Evolutionary conservation across 2,113 vertebrate species (phyloP).

Genomic region (Dolichallabes microphthalmus): DNA sequence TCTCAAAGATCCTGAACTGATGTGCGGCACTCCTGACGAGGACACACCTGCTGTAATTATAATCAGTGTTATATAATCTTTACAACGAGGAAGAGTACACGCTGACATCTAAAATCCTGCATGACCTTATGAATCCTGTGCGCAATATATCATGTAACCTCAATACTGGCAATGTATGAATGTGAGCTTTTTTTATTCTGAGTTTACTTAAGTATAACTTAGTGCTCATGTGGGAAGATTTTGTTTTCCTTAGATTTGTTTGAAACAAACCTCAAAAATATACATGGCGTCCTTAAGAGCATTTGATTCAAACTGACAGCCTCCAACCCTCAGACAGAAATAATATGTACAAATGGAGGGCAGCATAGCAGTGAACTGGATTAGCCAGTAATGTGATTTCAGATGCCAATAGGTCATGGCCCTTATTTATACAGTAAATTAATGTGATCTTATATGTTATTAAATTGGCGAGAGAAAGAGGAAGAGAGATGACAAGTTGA

Average conservation of each 20-base stretch:
- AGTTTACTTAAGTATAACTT: conserved; percentile 47
- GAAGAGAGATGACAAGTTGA: conserved; percentile 45
- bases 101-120: conserved; percentile 1
- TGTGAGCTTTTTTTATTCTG: conserved; percentile 45
- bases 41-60: conserved; percentile 17
- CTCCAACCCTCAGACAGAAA: conserved; percentile 28
- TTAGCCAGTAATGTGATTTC: conserved; percentile 42
- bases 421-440: conserved; percentile 13
- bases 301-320: conserved; percentile 35
- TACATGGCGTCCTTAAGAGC: conserved; percentile 26
- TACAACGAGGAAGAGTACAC: background rate
- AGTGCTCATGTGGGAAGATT: conserved; percentile 44
- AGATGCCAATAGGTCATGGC: conserved; percentile 40
- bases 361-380: conserved; percentile 10
- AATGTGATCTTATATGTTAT: conserved; percentile 24
- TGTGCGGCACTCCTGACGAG: background rate
- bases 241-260: conserved; percentile 44
- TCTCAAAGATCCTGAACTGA: background rate
- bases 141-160: conserved; percentile 35
- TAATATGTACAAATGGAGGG: conserved; percentile 24
- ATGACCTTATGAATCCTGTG: conserved; percentile 28
- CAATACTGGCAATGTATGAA: conserved; percentile 46
- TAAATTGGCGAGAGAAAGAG: conserved; percentile 21
- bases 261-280: conserved; percentile 42
- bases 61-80: conserved; percentile 12